Evolutionary conservation across 2,113 vertebrate species (phyloP), one percentile per base, ranked within the genome.

Genomic region (Bucco capensis): DNA sequence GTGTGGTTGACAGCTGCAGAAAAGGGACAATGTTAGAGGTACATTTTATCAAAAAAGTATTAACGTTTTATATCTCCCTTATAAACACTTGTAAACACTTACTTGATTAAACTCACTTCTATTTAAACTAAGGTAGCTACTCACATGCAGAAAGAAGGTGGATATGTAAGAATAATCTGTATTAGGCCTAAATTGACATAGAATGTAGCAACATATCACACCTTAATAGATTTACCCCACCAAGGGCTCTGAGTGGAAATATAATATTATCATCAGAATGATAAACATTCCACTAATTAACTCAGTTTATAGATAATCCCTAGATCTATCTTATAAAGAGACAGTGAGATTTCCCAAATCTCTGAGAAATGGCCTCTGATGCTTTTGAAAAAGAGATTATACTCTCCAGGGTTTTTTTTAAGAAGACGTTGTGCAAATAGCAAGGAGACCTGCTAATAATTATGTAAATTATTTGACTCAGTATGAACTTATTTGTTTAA

Each of bases 201-300:
- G 49, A 90, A 77, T 51, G 22, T 60, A 90, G 31, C 57, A 86
- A 88, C 64, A 78, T 25, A 87, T 37, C 61, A 86, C 64, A 69
- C 44, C 82, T 72, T 54, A 84, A 93, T 54, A 88, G 62, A 84
- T 86, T 84, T 58, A 80, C 13, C 13, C 0, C 0, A 83, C 49
- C 49, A 77, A 85, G 58, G 66, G 19, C 28, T 89, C 40, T 54
- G 42, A 72, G 64, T 88, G 27, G 62, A 87, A 96, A 94, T 91
- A 88, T 71, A 86, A 72, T 86, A 89, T 60, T 76, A 85, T 60
- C 72, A 81, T 67, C 91, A 76, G 65, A 73, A 92, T 83, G 73
- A 95, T 79, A 95, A 96, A 95, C 73, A 84, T 17, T 79, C 18
- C 38, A 73, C 70, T 93, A 94, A 96, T 94, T 94, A 94, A 77